Evolutionary conservation across 2,113 vertebrate genomes (phyloP), one percentile per base, ranked within the genome.

Genomic region (Chaetodon trifascialis): DNA sequence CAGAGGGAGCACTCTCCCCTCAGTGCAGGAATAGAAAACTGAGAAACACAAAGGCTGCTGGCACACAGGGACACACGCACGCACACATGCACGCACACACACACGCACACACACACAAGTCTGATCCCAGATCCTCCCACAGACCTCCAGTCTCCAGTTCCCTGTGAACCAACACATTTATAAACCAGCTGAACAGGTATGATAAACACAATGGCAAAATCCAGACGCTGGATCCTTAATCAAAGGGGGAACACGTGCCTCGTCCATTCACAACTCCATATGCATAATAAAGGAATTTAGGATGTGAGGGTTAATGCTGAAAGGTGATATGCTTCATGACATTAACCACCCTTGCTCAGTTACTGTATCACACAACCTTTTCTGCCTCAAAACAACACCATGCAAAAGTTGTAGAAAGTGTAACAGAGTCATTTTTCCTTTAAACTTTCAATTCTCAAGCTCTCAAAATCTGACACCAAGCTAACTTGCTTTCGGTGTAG

Each of bases 11-110:
- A 95, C 91, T 92, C 92, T 93, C 94, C 94, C 93, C 94, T 91
- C 93, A 95, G 95, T 94, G 95, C 95, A 96, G 94, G 95, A 94
- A 93, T 94, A 93, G 90, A 95, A 95, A 93, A 93, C 94, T 91
- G 86, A 91, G 94, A 96, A 96, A 96, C 94, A 94, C 88, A 93
- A 95, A 94, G 90, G 92, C 91, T 79, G 83, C 78, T 58, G 80
- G 94, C 92, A 79, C 87, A 76, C 88, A 87, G 85, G 85, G 89
- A 88, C 71, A 86, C 80, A 82, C 69, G 67, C 76, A 34, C 73
- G 30, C 30, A 30, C 30, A 30, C 30, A n/a, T n/a, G 30, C 30
- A 30, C 30, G 30, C 67, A 64, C 71, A 7, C 88, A 65, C 63
- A 59, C 67, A 64, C 38, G 23, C 59, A 64, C 34, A 72, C 89